These are phyloP conservation scores for Tetraodon nigroviridis DNA, from an alignment of 2,113 vertebrate genomes.

Conservation along the genomic window DNA sequence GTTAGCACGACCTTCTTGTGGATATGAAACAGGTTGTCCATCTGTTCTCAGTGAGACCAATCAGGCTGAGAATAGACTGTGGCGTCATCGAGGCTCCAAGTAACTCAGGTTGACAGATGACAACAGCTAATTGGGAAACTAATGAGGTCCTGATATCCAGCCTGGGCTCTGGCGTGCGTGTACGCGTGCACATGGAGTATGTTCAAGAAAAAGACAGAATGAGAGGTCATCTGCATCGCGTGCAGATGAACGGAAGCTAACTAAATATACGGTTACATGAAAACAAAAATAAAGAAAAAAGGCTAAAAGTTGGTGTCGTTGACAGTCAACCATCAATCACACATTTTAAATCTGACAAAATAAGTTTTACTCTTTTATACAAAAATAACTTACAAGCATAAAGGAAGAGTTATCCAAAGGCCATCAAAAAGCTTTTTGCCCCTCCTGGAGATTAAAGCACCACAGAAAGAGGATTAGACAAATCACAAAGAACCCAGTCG, in stretches of 20 bases:
- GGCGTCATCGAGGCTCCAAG: conserved; percentile 43
- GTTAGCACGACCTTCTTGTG: conserved; percentile 7
- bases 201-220: conserved; percentile 15
- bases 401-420: conserved; percentile 36
- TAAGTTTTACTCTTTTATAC: too few species aligned
- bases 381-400: background rate
- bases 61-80: conserved; percentile 43
- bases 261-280: too few species aligned
- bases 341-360: too few species aligned
- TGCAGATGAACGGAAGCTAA: conserved; percentile 45
- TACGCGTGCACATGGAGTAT: conserved; percentile 27
- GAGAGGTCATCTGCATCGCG: conserved; percentile 37
- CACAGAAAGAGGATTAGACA: conserved; percentile 48
- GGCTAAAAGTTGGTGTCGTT: too few species aligned
- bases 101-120: conserved; percentile 57
- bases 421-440: conserved; percentile 46
- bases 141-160: conserved; percentile 65
- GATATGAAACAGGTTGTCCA: conserved; percentile 42
- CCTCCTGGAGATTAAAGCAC: conserved; percentile 43
- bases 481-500: conserved; percentile 29
- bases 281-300: too few species aligned
- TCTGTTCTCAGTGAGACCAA: conserved; percentile 59
- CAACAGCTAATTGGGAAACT: conserved; percentile 69
- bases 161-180: conserved; percentile 36
- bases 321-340: too few species aligned